Conservation (phyloP, 2,888 invertebrate genomes). For the Epistrophella euchroma region DNA sequence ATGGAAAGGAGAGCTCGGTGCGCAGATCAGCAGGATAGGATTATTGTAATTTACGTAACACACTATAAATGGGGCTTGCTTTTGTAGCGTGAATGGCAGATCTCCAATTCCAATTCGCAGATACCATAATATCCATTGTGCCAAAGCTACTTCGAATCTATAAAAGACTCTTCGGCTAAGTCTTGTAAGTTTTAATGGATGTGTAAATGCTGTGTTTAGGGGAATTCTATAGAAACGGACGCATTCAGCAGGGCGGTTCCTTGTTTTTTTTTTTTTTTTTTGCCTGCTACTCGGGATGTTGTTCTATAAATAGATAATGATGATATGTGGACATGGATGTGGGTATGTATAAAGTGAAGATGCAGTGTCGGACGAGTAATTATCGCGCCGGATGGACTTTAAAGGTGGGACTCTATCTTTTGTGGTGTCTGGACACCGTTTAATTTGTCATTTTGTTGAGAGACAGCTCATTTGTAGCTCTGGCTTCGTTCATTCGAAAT, state of each 20-base stretch:
- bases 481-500: not conserved
- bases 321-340: conserved; percentile 30
- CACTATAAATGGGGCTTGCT: conserved; percentile 65
- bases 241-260: conserved; percentile 42
- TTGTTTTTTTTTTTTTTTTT: conserved; percentile 14
- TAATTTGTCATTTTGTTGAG: conserved; percentile 62
- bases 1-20: not conserved
- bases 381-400: conserved; percentile 46
- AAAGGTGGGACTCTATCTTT: conserved; percentile 20
- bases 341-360: too few species aligned
- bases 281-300: conserved; percentile 15
- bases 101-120: not conserved
- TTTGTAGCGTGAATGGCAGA: conserved; percentile 45
- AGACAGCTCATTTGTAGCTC: conserved; percentile 12
- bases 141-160: not conserved
- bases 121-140: conserved; percentile 4
- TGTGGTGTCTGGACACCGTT: conserved; percentile 48
- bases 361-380: conserved; percentile 44
- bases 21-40: conserved; percentile 48
- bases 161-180: not conserved
- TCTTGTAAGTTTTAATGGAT: conserved; percentile 47
- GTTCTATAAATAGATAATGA: conserved; percentile 65
- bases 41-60: conserved; percentile 75
- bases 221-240: conserved; percentile 23
- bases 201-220: conserved; percentile 57